Evolutionary conservation across 2,888 invertebrate genomes (phyloP).

Genomic region (Lacanobia wlatinum): DNA sequence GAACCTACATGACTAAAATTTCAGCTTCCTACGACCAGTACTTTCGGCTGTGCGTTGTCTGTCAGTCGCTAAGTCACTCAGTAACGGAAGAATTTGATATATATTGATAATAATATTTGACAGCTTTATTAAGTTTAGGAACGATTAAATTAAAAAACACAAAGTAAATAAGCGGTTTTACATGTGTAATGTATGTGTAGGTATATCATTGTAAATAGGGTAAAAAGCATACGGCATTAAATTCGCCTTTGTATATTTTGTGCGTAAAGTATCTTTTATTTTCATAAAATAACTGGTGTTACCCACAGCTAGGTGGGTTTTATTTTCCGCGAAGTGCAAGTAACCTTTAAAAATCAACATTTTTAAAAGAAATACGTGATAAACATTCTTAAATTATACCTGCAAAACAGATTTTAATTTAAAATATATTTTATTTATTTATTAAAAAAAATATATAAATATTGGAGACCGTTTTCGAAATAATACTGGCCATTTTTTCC

Average conservation of each 20-base stretch:
- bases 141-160: background rate
- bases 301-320: constrained; percentile 5
- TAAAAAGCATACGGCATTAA: too few relatives aligned
- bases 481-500: background rate
- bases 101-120: background rate
- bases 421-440: too few relatives aligned
- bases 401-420: background rate
- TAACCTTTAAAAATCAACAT: constrained; percentile 13
- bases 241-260: background rate
- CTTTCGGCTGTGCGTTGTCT: too few relatives aligned
- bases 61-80: too few relatives aligned
- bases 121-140: background rate
- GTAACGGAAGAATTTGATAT: too few relatives aligned
- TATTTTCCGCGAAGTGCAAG: background rate
- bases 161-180: background rate
- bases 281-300: background rate
- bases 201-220: too few relatives aligned
- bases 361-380: background rate
- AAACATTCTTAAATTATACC: constrained; percentile 8
- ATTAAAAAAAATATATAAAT: too few relatives aligned
- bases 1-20: too few relatives aligned
- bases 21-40: too few relatives aligned
- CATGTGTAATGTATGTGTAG: too few relatives aligned
- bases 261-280: background rate
- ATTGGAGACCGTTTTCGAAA: background rate